A percentile compares a stretch with the other conserved stretches of the same genome.
phyloP scores from a whole-genome alignment of 1,140 invertebrate species.

The Wiebesia pumilae region DNA sequence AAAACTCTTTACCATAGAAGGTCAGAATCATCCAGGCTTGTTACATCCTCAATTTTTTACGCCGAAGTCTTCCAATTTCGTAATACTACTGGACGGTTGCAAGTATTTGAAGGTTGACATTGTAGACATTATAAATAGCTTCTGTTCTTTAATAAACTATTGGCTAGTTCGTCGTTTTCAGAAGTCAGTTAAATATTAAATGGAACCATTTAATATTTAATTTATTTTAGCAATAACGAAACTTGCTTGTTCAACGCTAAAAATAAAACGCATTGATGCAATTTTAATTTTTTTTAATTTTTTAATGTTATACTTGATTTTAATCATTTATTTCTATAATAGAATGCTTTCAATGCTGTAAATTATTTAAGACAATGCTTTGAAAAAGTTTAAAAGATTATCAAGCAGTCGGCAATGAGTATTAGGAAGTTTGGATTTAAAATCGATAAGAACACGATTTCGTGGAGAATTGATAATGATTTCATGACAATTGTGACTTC shows the following conservation, averaged over 20 bases:
- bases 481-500: not conserved
- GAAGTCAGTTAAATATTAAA: not conserved
- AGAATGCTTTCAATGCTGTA: no score
- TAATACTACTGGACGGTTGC: not conserved
- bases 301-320: no score
- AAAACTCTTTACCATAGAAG: not conserved
- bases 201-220: not conserved
- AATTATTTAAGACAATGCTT: no score
- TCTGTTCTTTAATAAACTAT: constrained; percentile 2
- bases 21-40: not conserved
- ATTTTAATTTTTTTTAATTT: not conserved
- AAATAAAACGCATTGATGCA: not conserved
- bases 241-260: not conserved
- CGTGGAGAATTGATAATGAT: not conserved
- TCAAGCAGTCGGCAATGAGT: not conserved
- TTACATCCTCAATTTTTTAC: not conserved
- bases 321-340: no score
- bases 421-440: not conserved
- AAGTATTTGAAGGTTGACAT: constrained; percentile 21
- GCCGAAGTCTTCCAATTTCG: not conserved
- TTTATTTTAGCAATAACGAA: not conserved
- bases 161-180: not conserved
- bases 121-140: constrained; percentile 12
- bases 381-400: not conserved
- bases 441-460: not conserved